Percentiles rank a stretch among this genome's conserved stretches.
Conservation (phyloP, 2,888 invertebrate species). For the Drosophila niveifrons region DNA sequence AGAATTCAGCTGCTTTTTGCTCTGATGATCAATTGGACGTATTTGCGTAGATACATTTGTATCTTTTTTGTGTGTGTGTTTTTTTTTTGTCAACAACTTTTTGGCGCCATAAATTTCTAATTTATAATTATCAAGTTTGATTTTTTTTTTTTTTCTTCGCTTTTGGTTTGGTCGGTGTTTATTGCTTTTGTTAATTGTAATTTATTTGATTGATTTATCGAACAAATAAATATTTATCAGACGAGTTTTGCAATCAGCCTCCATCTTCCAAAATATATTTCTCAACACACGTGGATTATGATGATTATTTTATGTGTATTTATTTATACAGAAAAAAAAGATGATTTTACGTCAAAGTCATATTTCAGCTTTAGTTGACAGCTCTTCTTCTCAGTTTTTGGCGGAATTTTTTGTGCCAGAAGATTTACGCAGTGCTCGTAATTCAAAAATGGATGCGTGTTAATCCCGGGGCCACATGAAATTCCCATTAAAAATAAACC, state of each 20-base stretch:
- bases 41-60: constrained; percentile 42
- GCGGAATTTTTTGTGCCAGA: constrained; percentile 3
- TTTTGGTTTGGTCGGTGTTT: constrained; percentile 51
- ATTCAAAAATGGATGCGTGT: constrained; percentile 69
- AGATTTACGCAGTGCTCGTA: constrained; percentile 67
- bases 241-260: constrained; percentile 73
- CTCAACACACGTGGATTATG: constrained; percentile 11
- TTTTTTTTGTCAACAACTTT: constrained; percentile 29
- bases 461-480: constrained; percentile 72
- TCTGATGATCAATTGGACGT: constrained; percentile 75
- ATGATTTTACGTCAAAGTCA: constrained; percentile 64
- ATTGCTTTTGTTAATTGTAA: constrained; percentile 80
- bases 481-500: constrained; percentile 75
- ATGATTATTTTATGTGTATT: constrained; percentile 5
- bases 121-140: constrained; percentile 69
- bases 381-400: constrained; percentile 15
- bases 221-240: constrained; percentile 74
- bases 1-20: constrained; percentile 13
- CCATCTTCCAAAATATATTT: constrained; percentile 18
- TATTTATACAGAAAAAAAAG: constrained; percentile 2
- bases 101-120: constrained; percentile 73
- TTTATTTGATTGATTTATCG: constrained; percentile 82
- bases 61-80: constrained; percentile 21
- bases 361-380: constrained; percentile 65
- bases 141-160: constrained; percentile 7